Evolutionary conservation across 2,888 invertebrate species (phyloP), one percentile per base, ranked within the genome.

Genomic region (Conops quadrifasciatus): DNA sequence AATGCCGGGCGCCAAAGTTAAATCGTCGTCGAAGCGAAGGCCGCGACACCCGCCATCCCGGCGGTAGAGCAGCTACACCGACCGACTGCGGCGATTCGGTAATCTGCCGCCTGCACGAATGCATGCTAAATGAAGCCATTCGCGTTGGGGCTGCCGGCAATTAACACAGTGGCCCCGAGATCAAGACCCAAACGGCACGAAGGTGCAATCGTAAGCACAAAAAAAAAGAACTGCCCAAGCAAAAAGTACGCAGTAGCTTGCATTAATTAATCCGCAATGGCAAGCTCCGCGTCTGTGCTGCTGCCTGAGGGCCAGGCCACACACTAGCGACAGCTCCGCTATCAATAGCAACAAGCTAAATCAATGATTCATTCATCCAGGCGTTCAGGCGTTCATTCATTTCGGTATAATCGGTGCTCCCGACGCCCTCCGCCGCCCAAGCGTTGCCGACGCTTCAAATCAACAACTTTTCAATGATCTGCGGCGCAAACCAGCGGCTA

Each of bases 91-190:
- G 36, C 36, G 36, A 36, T 36, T 36, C 36, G 36, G 36, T 24
- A 51, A 65, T 65, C 51, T 21, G 21, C 47, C 47, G 26, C 21
- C 59, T 56, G 56, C 30, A 58, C 64, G 65, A 49, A 56, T 72
- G 58, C 68, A 66, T 69, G 71, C 73, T 73, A 77, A 77, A 77
- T 77, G 71, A 77, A 76, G 77, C 77, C 77, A 76, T 77, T 77
- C 67, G 56, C 60, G 65, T 56, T 62, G 43, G 15, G 58, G 72
- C 71, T 64, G 59, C 71, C 80, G 81, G 80, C 84, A 84, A 84
- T 84, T 84, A 84, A 84, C 84, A 84, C 82, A 80, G 79, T 77
- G 80, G 83, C 83, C 82, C 80, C 84, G 81, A 84, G 84, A 84
- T 84, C 84, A 84, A 80, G 84, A 83, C 84, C 84, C 72, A 63